Evolutionary conservation across 2,113 vertebrate species (phyloP), one percentile per base, ranked within the genome.

Genomic region (Camelus dromedarius): DNA sequence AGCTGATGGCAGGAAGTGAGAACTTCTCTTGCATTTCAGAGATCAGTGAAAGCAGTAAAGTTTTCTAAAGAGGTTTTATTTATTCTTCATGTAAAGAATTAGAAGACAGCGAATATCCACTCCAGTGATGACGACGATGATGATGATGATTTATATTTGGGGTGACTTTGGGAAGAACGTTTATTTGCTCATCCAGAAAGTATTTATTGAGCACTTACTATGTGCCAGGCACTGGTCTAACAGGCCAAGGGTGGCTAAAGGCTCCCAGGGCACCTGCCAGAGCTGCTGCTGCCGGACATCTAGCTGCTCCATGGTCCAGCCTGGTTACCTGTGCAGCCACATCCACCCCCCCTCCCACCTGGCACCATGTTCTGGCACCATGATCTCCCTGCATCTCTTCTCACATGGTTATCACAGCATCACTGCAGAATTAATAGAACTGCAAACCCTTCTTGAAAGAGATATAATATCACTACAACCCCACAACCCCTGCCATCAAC

Each of bases 81-180:
- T 54, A 50, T 30, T 38, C n/a, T 42, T 35, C 60, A 14, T 8
- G 26, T 52, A 42, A 35, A 32, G 32, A 19, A 79, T 64, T 54
- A 54, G n/a, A 50, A 62, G 72, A 52, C 46, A 5, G 22, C 48
- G 54, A 32, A 7, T 48, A 48, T 52, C 38, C 2, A 64, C n/a
- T 19, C 22, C 2, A 0, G 28, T 32, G 38, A 15, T 20, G 15
- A 19, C 2, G 3, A n/a, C 5, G 11, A 54, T 3, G 8, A 35
- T 22, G 13, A 52, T 18, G 13, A 35, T 60, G 16, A 18, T 46
- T 32, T 28, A 58, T 64, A 35, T 56, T 24, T 42, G 75, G 28
- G 35, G n/a, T 42, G 11, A 10, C 89, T 56, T 32, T 19, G 16
- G 11, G 76, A 6, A 12, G 1, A n/a, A 24, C 18, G 28, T 9